Evolutionary conservation across 2,888 invertebrate species (phyloP).

Genomic region (Erannis defoliaria): DNA sequence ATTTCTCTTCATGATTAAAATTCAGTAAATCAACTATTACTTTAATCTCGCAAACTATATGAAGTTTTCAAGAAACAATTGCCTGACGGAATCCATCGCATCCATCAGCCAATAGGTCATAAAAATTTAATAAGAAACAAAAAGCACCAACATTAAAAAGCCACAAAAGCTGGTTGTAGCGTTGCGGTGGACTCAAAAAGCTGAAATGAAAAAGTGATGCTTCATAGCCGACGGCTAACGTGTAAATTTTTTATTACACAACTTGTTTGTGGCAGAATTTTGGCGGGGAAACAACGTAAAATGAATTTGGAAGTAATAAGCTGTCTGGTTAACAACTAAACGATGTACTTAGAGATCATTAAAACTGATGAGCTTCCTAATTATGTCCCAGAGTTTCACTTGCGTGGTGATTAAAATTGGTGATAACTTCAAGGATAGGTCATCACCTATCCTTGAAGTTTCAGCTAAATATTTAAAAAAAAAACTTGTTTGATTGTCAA

Average conservation of each 20-base stretch:
- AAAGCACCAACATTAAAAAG: constrained; percentile 11
- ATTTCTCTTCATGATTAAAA: neutral
- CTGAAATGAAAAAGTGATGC: constrained; percentile 39
- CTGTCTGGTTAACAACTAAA: neutral
- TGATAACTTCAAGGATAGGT: no score
- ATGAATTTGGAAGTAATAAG: constrained; percentile 10
- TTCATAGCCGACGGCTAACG: constrained; percentile 28
- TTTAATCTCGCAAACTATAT: neutral
- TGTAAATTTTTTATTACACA: constrained; percentile 42
- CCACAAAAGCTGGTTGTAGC: constrained; percentile 26
- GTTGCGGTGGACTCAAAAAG: constrained; percentile 36
- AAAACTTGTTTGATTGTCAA: no score
- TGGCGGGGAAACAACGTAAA: constrained; percentile 17
- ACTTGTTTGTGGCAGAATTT: constrained; percentile 31
- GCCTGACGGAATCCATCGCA: constrained; percentile 5
- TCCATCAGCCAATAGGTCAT: constrained; percentile 11
- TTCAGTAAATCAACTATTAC: neutral
- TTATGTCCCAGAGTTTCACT: no score
- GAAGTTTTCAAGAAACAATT: constrained; percentile 5
- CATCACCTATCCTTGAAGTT: no score
- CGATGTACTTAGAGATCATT: neutral
- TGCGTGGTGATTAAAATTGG: no score
- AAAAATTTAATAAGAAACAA: constrained; percentile 21
- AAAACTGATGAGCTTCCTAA: no score
- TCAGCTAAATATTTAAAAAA: no score